Evolutionary conservation across 64 coral and sea anemone genomes (phyloP), one percentile per base, ranked within the genome.

Genomic region (Astreopora myriophthalma): DNA sequence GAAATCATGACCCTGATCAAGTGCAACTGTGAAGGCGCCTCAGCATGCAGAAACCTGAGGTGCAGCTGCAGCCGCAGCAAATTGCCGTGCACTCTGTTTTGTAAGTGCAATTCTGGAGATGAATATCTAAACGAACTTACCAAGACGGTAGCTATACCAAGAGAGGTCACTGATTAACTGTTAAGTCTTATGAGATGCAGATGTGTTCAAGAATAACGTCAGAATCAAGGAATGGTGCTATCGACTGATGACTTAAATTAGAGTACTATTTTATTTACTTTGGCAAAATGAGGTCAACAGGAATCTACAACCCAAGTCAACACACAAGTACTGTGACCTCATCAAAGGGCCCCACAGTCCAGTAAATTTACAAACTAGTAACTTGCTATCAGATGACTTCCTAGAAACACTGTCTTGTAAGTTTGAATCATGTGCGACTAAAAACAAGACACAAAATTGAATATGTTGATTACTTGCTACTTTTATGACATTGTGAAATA

Each of bases 21-120:
- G 51, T 92, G 81, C 81, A 92, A 92, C 73, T 92, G 90, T 76
- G 80, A 77, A 42, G 71, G 90, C 35, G 13, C 55, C 60, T 46
- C 44, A 20, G 46, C 10, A 65, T 86, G 81, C 62, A 85, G 69
- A 20, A 79, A 46, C 5, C n/a, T 55, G 23, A 79, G 72, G 39
- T 90, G 88, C 61, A 90, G 31, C 72, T 89, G 86, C 51, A 51
- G 46, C 87, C 74, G 55, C 34, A 46, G 17, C 19, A 90, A 25
- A 80, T 80, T 90, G 31, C 74, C 88, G 9, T 90, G 75, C 38
- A 80, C 88, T 79, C 32, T 80, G 14, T 81, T 90, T 81, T 90
- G 63, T 31, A 90, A 80, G 30, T 90, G 73, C 40, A 89, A 78
- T 32, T 48, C 51, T 23, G 58, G 49, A 34, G 37, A 79, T 63